Evolutionary conservation across 2,113 vertebrate species (phyloP).

Genomic region (Ovibos moschatus): DNA sequence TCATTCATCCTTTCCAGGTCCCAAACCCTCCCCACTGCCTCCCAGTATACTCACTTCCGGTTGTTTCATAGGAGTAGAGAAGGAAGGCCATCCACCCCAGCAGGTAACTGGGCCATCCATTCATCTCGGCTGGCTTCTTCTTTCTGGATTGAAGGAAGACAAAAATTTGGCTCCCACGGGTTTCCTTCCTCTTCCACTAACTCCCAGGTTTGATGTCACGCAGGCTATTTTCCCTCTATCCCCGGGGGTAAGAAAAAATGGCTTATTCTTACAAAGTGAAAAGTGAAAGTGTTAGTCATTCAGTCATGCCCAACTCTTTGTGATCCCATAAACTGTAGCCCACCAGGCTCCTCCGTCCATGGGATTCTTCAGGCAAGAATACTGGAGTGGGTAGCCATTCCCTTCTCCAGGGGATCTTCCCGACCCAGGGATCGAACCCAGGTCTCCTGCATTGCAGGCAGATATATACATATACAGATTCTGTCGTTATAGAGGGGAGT

Average conservation of each 20-base stretch:
- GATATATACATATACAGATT: background rate
- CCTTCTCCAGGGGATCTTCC: background rate
- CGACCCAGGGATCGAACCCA: background rate
- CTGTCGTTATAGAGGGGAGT: background rate
- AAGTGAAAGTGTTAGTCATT: background rate
- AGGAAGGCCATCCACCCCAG: background rate
- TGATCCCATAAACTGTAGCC: background rate
- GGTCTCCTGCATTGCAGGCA: background rate
- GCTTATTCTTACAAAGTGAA: background rate
- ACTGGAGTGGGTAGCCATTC: background rate
- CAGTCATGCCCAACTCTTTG: background rate
- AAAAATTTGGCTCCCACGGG: accelerated
- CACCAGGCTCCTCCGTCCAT: background rate
- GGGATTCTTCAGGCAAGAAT: background rate
- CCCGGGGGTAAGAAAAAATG: background rate
- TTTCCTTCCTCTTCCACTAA: background rate
- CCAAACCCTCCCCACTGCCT: background rate
- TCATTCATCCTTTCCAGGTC: background rate
- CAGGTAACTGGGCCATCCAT: background rate
- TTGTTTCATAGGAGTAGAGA: background rate
- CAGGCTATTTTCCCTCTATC: background rate
- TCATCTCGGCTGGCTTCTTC: background rate
- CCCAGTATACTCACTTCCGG: background rate
- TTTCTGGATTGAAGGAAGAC: background rate
- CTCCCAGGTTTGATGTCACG: background rate